Evolutionary conservation across 2,888 invertebrate species (phyloP), one percentile per base, ranked within the genome.

Genomic region (Melieria omissa): DNA sequence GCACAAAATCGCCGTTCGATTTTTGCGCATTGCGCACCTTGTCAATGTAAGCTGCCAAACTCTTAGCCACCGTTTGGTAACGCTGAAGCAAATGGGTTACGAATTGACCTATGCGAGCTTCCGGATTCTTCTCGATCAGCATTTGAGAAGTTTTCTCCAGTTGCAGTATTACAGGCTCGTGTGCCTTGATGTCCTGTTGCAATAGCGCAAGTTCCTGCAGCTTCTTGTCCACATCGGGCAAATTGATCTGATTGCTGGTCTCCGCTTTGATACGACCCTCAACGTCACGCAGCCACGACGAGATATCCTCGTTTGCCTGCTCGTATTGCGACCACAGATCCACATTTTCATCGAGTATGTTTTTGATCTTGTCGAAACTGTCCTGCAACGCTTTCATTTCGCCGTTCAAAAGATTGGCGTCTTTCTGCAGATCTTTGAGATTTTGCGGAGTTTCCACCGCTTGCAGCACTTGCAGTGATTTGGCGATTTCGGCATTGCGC

Each of bases 271-370:
- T 91, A 82, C 89, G 91, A 72, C 91, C 92, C 87, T 96, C 96
- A 74, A 92, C 91, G 66, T 93, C 93, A 83, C 94, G 93, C 29
- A 96, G 83, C 93, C 94, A 95, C 8, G 90, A 89, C 0, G 92
- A 90, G 3, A 95, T 89, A 74, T 90, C 90, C 79, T 95, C 96
- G 67, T 93, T 91, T 29, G 92, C 88, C 8, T 88, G 87, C 83
- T 97, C 96, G 83, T 96, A 96, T 76, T 92, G 91, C 78, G 93
- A 91, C 93, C 95, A 96, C 9, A 94, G 88, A 45, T 89, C 90
- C 9, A 94, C 91, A 79, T 93, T 93, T 77, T 91, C 90, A 78
- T 92, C 90, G 0, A 96, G 86, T 66, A 91, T 87, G 41, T 78
- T 77, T 82, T 92, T 93, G 4, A 94, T 93, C 79, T 91, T 90